A percentile compares a stretch with the other conserved stretches of the same genome.
These are phyloP conservation scores for Agriopis marginaria DNA, from an alignment of 2,888 invertebrate genomes.

Conservation along the genomic window DNA sequence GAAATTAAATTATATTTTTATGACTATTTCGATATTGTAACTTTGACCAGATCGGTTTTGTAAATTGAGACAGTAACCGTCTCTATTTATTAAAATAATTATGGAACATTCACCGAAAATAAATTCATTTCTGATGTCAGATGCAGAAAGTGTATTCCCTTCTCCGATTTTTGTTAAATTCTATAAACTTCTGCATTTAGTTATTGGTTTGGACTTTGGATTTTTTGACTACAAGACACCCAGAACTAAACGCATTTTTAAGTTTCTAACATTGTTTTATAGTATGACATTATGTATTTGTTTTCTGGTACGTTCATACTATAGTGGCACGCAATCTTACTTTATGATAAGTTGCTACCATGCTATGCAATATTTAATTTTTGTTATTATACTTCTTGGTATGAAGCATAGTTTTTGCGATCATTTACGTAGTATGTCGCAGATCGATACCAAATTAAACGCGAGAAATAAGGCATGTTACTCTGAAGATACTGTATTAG, in stretches of 20 bases:
- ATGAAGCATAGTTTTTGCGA: not conserved
- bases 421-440: not conserved
- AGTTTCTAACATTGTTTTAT: not conserved
- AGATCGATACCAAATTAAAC: not conserved
- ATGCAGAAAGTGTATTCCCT: no score
- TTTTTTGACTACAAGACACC: slow-evolving; percentile 7
- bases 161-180: not conserved
- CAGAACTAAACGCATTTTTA: not conserved
- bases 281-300: not conserved
- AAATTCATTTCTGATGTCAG: not conserved
- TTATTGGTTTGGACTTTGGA: slow-evolving; percentile 18
- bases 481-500: not conserved
- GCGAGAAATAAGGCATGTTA: not conserved
- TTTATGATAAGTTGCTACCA: not conserved
- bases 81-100: not conserved
- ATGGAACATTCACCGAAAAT: not conserved
- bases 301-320: not conserved
- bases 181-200: slow-evolving; percentile 1
- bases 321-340: not conserved
- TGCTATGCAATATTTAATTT: not conserved
- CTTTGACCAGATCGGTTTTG: not conserved
- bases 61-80: not conserved
- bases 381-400: not conserved
- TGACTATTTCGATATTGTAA: not conserved
- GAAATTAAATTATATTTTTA: not conserved